A percentile compares a stretch with the other conserved stretches of the same genome.
These are phyloP conservation scores for Griposia aprilina DNA, from an alignment of 2,888 invertebrate genomes.

Conservation along the genomic window DNA sequence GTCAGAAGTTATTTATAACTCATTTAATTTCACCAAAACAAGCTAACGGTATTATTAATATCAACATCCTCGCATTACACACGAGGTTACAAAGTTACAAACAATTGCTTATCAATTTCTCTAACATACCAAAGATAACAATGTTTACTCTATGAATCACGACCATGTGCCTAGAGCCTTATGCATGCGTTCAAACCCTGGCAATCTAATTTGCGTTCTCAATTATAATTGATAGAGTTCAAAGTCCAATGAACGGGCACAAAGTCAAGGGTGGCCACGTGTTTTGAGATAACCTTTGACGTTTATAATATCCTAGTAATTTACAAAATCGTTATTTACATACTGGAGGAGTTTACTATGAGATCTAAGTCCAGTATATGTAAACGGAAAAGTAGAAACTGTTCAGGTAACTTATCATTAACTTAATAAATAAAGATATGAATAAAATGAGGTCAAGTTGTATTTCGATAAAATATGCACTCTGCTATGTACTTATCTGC, in stretches of 20 bases:
- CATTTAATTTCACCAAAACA: conserved; percentile 39
- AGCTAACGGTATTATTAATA: conserved; percentile 24
- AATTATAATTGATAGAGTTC: conserved; percentile 9
- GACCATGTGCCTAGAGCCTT: conserved; percentile 39
- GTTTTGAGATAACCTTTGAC: conserved; percentile 53
- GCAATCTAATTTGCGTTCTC: conserved; percentile 16
- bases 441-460: neutral
- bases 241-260: conserved; percentile 12
- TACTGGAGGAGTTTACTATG: neutral
- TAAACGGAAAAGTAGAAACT: neutral
- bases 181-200: conserved; percentile 11
- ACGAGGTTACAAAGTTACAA: conserved; percentile 28
- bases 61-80: conserved; percentile 23
- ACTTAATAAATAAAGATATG: neutral
- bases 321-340: conserved; percentile 23
- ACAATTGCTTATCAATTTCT: conserved; percentile 56
- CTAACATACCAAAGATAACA: conserved; percentile 49
- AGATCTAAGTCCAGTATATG: neutral
- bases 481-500: neutral
- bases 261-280: conserved; percentile 48
- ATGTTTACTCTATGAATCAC: conserved; percentile 55
- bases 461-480: neutral
- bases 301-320: conserved; percentile 41
- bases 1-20: neutral
- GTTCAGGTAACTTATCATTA: neutral